Evolutionary conservation across 2,888 invertebrate genomes (phyloP), one percentile per base, ranked within the genome.

Genomic region (Hemicrepidius hirtus): DNA sequence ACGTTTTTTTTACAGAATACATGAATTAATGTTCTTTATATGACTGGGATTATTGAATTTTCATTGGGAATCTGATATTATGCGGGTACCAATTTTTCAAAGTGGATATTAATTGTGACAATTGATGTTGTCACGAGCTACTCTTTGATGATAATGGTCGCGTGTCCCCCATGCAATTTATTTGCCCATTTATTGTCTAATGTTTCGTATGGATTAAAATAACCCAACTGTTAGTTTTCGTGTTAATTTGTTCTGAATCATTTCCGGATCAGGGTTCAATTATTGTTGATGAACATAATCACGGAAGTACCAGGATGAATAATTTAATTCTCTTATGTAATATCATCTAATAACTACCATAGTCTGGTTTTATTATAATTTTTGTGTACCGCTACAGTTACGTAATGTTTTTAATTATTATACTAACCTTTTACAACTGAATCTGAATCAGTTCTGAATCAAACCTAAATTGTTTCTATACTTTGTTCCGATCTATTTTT

Each of bases 81-180:
- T 74, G 74, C 74, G 74, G 74, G 74, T 46, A 63, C 57, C 24
- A 32, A 71, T 18, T 66, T 65, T 66, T 60, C 37, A 21, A 63
- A 63, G 57, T 67, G 20, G 24, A 69, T 62, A 60, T 68, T 71
- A 70, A 73, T 73, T 64, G 65, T 64, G 20, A 59, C 67, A 74
- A 71, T 74, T 74, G 63, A 63, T 67, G 67, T 44, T 74, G 67
- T 62, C 67, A 64, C 46, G 73, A 69, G 68, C 16, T 57, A 53
- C 57, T 65, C 37, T 62, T 44, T 28, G 32, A 50, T 60, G 50
- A 16, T 35, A 57, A 62, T 21, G 40, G 74, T 74, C 74, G 74
- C 74, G 74, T 74, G 74, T 74, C 74, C 74, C 74, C 40, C 71
- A 74, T 74, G 65, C 65, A 57, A 63, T 68, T 74, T 74, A 74